phyloP scores from a whole-genome alignment of 2,797 vertebrate species.

The Melanotaenia nigrans region DNA sequence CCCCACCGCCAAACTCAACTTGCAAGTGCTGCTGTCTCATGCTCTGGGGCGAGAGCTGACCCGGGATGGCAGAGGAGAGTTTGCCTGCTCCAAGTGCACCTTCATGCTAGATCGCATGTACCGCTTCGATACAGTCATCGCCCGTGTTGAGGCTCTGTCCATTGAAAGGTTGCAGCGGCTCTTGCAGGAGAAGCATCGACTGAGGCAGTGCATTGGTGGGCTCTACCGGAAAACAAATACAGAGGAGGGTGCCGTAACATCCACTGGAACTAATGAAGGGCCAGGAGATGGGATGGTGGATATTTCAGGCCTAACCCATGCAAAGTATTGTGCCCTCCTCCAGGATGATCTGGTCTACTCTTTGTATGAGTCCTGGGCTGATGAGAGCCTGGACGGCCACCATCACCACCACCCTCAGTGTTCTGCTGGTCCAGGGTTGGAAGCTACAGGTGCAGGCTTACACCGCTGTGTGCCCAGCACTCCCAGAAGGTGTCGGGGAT shows the following conservation, averaged over 20 bases:
- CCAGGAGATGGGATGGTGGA: constrained; percentile 83
- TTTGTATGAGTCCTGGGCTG: constrained; percentile 90
- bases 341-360: constrained; percentile 93
- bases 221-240: constrained; percentile 87
- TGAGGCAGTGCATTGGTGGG: constrained; percentile 88
- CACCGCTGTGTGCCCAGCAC: constrained; percentile 60
- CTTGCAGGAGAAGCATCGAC: constrained; percentile 90
- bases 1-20: constrained; percentile 90
- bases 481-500: constrained; percentile 88
- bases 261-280: constrained; percentile 31
- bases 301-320: constrained; percentile 86
- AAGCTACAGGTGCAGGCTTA: constrained; percentile 54
- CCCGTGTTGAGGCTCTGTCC: constrained; percentile 90
- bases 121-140: constrained; percentile 90
- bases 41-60: constrained; percentile 89
- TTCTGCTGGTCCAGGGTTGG: constrained; percentile 58
- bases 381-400: constrained; percentile 83
- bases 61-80: constrained; percentile 92
- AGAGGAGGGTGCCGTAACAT: constrained; percentile 60
- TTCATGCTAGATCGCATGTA: constrained; percentile 98
- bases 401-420: constrained; percentile 79
- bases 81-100: constrained; percentile 95
- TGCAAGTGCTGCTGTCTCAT: constrained; percentile 94
- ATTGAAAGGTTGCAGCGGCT: constrained; percentile 91
- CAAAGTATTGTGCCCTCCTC: constrained; percentile 88